phyloP scores from a whole-genome alignment of 2,888 invertebrate genomes.

The Sipha maydis region DNA sequence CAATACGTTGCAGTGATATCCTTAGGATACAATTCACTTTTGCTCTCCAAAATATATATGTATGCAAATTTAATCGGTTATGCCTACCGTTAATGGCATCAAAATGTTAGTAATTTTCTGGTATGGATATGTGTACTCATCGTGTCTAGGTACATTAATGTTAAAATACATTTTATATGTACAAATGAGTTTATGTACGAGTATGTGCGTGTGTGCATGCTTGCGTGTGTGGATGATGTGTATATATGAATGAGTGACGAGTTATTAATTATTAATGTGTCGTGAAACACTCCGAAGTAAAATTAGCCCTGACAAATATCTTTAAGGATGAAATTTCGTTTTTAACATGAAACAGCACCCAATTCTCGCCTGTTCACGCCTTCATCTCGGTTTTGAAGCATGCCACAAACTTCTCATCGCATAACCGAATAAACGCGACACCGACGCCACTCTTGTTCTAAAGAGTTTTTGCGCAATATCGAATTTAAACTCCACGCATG shows the following conservation, averaged over 20 bases:
- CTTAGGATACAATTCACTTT: too few relatives aligned
- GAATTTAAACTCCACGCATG: too few relatives aligned
- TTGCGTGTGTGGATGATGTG: too few relatives aligned
- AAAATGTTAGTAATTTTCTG: not conserved
- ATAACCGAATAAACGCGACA: too few relatives aligned
- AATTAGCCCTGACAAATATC: not conserved
- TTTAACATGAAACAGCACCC: not conserved
- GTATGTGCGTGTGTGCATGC: not conserved
- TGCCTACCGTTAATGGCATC: not conserved
- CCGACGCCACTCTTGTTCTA: too few relatives aligned
- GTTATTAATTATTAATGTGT: slow-evolving; percentile 27
- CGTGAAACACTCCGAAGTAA: not conserved
- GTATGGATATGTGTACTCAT: not conserved
- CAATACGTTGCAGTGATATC: too few relatives aligned
- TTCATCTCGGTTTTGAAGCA: not conserved
- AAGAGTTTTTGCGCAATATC: too few relatives aligned
- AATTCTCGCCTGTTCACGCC: too few relatives aligned
- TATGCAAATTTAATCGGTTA: not conserved
- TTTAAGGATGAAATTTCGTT: not conserved
- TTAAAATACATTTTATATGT: not conserved
- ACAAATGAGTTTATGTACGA: not conserved
- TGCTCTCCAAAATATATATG: not conserved
- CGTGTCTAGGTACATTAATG: not conserved
- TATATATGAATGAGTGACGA: not conserved
- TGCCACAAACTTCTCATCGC: not conserved